Evolutionary conservation across 2,888 invertebrate genomes (phyloP).

Genomic region (Dermolepida albohirtum): DNA sequence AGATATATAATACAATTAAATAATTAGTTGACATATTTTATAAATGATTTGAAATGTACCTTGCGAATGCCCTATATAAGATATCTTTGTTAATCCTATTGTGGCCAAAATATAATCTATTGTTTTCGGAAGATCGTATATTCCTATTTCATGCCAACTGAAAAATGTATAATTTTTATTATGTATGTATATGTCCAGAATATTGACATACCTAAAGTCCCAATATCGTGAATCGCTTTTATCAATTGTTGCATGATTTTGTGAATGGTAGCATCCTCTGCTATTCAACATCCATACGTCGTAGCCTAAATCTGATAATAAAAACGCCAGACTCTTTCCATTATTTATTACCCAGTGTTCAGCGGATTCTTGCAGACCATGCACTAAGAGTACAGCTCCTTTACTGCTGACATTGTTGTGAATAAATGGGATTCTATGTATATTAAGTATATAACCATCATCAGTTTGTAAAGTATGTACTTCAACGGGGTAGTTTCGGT

Average conservation of each 20-base stretch:
- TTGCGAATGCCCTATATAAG: constrained; percentile 72
- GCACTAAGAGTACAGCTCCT: constrained; percentile 17
- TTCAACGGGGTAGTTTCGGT: constrained; percentile 20
- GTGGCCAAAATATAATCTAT: constrained; percentile 74
- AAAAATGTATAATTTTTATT: not conserved
- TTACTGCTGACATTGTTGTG: not conserved
- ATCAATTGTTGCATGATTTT: constrained; percentile 11
- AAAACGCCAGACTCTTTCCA: constrained; percentile 23
- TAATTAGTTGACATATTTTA: no score
- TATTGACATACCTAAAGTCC: constrained; percentile 27
- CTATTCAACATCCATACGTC: constrained; percentile 38
- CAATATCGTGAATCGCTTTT: constrained; percentile 13
- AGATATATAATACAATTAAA: constrained; percentile 23
- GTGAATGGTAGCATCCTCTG: constrained; percentile 33
- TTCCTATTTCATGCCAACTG: constrained; percentile 82
- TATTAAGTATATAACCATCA: constrained; percentile 34
- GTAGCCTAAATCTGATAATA: constrained; percentile 31
- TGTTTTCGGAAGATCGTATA: constrained; percentile 80
- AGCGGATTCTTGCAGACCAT: constrained; percentile 31
- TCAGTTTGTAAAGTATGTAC: constrained; percentile 25
- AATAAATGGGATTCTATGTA: constrained; percentile 24
- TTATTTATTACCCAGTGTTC: constrained; percentile 31
- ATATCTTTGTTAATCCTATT: constrained; percentile 69
- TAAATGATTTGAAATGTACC: constrained; percentile 55
- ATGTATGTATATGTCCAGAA: no score